Evolutionary conservation across 2,888 invertebrate genomes (phyloP).

Genomic region (Prostheceraeus crozeri): DNA sequence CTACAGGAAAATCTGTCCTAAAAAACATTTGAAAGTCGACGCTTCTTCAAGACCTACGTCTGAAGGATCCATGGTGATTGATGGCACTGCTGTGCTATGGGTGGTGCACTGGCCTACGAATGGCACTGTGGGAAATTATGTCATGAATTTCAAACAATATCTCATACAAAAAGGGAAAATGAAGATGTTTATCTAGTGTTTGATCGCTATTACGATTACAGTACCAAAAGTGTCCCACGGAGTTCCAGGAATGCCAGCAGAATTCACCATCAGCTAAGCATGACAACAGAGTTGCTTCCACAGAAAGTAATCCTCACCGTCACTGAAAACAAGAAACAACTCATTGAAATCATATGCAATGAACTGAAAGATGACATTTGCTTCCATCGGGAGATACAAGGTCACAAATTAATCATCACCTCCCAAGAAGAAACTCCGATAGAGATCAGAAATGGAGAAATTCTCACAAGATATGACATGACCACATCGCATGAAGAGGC

Average conservation of each 20-base stretch:
- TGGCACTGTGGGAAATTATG: slow-evolving; percentile 22
- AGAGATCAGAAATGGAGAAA: slow-evolving; percentile 24
- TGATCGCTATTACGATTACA: slow-evolving; percentile 28
- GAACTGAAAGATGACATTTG: slow-evolving; percentile 9
- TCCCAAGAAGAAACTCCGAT: slow-evolving; percentile 22
- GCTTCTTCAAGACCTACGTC: slow-evolving; percentile 16
- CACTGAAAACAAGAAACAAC: slow-evolving; percentile 40
- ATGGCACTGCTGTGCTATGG: not conserved
- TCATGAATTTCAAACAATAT: slow-evolving; percentile 20
- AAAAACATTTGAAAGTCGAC: slow-evolving; percentile 24
- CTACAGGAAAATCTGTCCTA: slow-evolving; percentile 39
- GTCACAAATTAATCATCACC: slow-evolving; percentile 27
- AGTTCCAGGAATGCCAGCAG: slow-evolving; percentile 22
- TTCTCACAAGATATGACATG: slow-evolving; percentile 32
- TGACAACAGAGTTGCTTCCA: slow-evolving; percentile 36
- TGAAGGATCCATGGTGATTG: not conserved
- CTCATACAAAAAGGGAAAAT: slow-evolving; percentile 13
- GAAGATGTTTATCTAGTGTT: slow-evolving; percentile 24
- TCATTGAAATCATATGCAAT: slow-evolving; percentile 41
- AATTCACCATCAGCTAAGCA: slow-evolving; percentile 14
- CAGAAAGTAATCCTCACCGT: slow-evolving; percentile 39
- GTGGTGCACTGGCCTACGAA: slow-evolving; percentile 23
- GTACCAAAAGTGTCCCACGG: slow-evolving; percentile 27
- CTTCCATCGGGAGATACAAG: not conserved
- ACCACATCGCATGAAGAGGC: slow-evolving; percentile 41